Evolutionary conservation across 1,140 invertebrate genomes (phyloP).

Genomic region (Cherax quadricarinatus): DNA sequence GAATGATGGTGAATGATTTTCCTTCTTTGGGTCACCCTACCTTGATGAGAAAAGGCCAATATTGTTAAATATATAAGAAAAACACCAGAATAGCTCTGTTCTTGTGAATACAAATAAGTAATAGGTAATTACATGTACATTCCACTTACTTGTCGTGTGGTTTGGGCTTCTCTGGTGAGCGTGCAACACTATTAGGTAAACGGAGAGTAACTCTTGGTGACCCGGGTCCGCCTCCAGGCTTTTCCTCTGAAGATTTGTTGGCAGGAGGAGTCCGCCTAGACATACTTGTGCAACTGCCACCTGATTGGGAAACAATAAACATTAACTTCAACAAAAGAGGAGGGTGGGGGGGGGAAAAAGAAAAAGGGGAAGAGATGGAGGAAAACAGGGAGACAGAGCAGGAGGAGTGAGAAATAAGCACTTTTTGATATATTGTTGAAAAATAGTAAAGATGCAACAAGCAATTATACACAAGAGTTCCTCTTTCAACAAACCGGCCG

Average conservation of each 20-base stretch:
- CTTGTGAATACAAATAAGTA: no score
- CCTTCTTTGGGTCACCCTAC: no score
- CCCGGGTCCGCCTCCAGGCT: slow-evolving; percentile 75
- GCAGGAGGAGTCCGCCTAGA: slow-evolving; percentile 67
- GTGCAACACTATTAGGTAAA: slow-evolving; percentile 79
- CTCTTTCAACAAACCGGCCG: no score
- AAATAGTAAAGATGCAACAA: no score
- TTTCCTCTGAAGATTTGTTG: slow-evolving; percentile 63
- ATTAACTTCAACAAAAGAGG: neutral
- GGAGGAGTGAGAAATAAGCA: neutral
- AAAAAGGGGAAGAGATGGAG: neutral
- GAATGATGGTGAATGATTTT: no score
- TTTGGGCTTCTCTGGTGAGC: slow-evolving; percentile 75
- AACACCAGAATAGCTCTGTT: no score
- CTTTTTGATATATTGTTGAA: neutral
- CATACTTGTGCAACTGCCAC: slow-evolving; percentile 55
- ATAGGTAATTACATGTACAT: no score
- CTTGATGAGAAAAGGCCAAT: no score
- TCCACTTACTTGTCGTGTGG: slow-evolving; percentile 60
- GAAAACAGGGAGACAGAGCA: neutral
- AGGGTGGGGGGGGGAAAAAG: neutral
- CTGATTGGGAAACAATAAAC: slow-evolving; percentile 1
- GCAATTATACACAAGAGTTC: no score
- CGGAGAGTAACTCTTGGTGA: slow-evolving; percentile 81
- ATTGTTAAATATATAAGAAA: no score